phyloP scores from a whole-genome alignment of 2,113 vertebrate species.

The Zingel zingel region DNA sequence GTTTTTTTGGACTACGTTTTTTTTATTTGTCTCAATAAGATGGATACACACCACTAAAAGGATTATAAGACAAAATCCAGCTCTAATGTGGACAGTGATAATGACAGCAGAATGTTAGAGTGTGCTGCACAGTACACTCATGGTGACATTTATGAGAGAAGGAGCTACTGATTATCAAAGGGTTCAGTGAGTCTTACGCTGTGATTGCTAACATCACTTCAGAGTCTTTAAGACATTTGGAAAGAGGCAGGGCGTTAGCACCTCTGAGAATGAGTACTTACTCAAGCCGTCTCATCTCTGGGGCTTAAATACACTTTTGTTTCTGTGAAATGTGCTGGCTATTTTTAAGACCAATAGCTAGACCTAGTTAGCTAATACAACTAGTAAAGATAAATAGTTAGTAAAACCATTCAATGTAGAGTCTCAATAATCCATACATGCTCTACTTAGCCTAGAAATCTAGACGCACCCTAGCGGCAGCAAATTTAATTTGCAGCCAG shows the following conservation, averaged over 20 bases:
- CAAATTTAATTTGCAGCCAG: too few relatives aligned
- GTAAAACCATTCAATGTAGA: slow-evolving; percentile 42
- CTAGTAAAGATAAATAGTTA: too few relatives aligned
- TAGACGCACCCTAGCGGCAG: too few relatives aligned
- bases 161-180: slow-evolving; percentile 71
- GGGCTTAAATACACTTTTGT: slow-evolving; percentile 21
- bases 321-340: slow-evolving; percentile 29
- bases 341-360: slow-evolving; percentile 55
- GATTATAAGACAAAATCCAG: too few relatives aligned
- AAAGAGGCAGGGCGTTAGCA: slow-evolving; percentile 63
- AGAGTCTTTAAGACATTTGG: slow-evolving; percentile 68
- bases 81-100: slow-evolving; percentile 62
- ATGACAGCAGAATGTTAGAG: slow-evolving; percentile 24
- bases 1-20: too few relatives aligned
- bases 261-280: slow-evolving; percentile 67
- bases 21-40: neutral
- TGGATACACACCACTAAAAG: neutral
- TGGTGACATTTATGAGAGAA: slow-evolving; percentile 71
- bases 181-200: slow-evolving; percentile 65
- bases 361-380: neutral
- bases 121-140: slow-evolving; percentile 34
- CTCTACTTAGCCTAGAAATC: neutral
- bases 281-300: slow-evolving; percentile 52
- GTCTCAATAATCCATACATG: slow-evolving; percentile 52
- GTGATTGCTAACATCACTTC: slow-evolving; percentile 78